A percentile compares a stretch with the other conserved stretches of the same genome.
Conservation (phyloP, 2,113 vertebrate species). For the Caranx melampygus region DNA sequence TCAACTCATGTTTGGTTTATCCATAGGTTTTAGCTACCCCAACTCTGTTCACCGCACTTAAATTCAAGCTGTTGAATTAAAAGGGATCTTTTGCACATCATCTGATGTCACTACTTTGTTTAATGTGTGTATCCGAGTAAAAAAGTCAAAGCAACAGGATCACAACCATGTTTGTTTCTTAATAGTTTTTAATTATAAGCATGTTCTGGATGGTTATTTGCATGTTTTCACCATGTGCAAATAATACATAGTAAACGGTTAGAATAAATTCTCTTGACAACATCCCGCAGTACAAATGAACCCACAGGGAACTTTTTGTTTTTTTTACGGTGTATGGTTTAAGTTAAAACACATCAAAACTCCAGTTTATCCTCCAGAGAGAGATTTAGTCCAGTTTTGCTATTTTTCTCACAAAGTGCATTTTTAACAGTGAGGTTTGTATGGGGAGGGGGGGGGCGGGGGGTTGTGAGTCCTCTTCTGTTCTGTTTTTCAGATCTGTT, state of each 20-base stretch:
- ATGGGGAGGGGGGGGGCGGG: no score
- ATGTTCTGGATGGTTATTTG: conserved; percentile 36
- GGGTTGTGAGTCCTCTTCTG: background rate
- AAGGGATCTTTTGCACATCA: background rate
- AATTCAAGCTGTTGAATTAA: conserved; percentile 5
- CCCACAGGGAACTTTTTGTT: conserved; percentile 7
- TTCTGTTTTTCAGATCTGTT: conserved; percentile 6
- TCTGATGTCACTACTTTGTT: background rate
- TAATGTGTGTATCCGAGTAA: conserved; percentile 14
- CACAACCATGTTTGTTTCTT: conserved; percentile 14
- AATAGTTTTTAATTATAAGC: conserved; percentile 55
- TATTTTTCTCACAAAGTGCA: conserved; percentile 53
- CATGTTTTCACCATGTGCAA: conserved; percentile 73
- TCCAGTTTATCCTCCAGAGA: conserved; percentile 66
- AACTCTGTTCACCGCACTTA: background rate
- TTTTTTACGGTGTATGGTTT: conserved; percentile 16
- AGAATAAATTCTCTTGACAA: conserved; percentile 36
- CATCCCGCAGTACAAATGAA: conserved; percentile 13
- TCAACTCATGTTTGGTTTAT: background rate
- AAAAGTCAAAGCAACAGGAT: conserved; percentile 30
- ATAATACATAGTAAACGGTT: conserved; percentile 71
- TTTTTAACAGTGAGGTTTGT: conserved; percentile 43
- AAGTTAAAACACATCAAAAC: conserved; percentile 36
- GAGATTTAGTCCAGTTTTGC: conserved; percentile 59
- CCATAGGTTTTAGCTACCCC: background rate